A percentile compares a stretch with the other conserved stretches of the same genome.
Evolutionary conservation across 2,113 vertebrate genomes (phyloP).

Genomic region (Corynorhinus townsendii): DNA sequence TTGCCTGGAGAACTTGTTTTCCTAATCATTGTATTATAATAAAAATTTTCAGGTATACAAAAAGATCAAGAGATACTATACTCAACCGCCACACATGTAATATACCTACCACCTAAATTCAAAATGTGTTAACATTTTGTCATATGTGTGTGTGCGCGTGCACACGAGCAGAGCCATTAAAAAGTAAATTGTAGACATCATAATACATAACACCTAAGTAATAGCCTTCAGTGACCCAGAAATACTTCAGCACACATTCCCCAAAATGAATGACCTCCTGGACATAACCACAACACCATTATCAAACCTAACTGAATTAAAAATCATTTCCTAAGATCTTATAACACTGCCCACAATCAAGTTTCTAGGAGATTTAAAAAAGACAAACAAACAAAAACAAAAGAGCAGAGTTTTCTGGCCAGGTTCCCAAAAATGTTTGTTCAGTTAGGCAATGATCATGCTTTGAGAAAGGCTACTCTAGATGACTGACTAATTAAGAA

Average conservation of each 20-base stretch:
- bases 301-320: not conserved
- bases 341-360: not conserved
- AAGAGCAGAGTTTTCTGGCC: not conserved
- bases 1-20: not conserved
- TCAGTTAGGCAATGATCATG: not conserved
- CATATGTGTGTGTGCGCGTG: too few species aligned
- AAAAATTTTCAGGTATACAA: not conserved
- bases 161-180: not conserved
- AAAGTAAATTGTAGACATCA: not conserved
- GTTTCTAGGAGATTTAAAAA: not conserved
- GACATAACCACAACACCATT: not conserved
- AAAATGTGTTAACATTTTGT: not conserved
- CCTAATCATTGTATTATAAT: not conserved
- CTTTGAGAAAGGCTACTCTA: not conserved
- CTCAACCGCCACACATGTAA: not conserved
- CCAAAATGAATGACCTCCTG: not conserved
- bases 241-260: not conserved
- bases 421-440: not conserved
- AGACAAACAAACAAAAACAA: not conserved
- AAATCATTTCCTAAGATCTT: constrained; percentile 5
- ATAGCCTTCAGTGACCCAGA: not conserved
- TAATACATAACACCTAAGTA: not conserved
- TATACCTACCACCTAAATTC: not conserved
- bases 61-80: not conserved
- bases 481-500: not conserved